phyloP scores from a whole-genome alignment of 2,113 vertebrate genomes.

The Indicator indicator region DNA sequence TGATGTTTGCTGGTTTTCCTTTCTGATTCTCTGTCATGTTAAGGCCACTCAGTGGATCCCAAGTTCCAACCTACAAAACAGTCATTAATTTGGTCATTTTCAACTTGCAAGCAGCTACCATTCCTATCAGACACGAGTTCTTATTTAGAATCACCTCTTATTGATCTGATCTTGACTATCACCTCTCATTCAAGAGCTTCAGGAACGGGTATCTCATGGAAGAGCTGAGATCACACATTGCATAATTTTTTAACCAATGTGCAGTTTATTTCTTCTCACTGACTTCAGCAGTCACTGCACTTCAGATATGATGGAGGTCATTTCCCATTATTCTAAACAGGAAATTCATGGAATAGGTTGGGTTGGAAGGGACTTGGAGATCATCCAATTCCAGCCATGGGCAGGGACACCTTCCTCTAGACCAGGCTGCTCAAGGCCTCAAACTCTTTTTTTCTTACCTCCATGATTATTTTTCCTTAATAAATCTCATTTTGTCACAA shows the following conservation, averaged over 20 bases:
- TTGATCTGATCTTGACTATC: neutral
- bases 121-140: neutral
- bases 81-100: neutral
- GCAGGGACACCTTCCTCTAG: no score
- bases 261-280: neutral
- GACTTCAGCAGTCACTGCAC: neutral
- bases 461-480: neutral
- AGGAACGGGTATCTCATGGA: neutral
- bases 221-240: neutral
- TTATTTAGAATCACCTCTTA: neutral
- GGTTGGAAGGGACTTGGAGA: no score
- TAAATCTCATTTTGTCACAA: neutral
- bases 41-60: constrained; percentile 93
- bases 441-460: neutral
- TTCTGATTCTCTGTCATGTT: constrained; percentile 98
- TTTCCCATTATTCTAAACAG: neutral
- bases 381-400: no score
- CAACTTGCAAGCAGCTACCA: no score
- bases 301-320: neutral
- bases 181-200: neutral
- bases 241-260: neutral
- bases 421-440: no score
- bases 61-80: constrained; percentile 92
- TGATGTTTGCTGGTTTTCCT: constrained; percentile 91
- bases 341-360: neutral